These are phyloP conservation scores for Aphrophora alni DNA, from an alignment of 2,888 invertebrate genomes.

Conservation along the genomic window DNA sequence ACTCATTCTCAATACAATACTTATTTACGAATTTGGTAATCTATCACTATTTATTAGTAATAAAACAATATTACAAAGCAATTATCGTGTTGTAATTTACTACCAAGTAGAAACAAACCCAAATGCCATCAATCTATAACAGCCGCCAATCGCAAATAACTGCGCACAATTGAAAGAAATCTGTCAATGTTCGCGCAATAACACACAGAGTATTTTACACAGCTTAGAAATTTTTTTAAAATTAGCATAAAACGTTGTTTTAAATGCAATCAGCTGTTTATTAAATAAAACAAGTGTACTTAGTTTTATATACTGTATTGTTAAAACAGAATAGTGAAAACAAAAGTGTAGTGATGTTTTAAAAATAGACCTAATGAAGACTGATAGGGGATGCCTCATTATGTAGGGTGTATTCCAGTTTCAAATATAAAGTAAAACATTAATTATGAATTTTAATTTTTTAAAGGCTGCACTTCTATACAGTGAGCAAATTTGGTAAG, in stretches of 20 bases:
- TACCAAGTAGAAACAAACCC: neutral
- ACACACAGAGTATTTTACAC: slow-evolving; percentile 33
- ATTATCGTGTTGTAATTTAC: neutral
- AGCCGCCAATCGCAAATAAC: slow-evolving; percentile 38
- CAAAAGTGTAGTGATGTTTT: neutral
- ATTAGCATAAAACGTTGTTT: slow-evolving; percentile 9
- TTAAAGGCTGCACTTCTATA: neutral
- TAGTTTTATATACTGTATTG: neutral
- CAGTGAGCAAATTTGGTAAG: neutral
- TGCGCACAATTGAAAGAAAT: slow-evolving; percentile 36
- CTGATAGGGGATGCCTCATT: neutral
- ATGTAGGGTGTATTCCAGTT: neutral
- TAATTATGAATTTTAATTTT: neutral
- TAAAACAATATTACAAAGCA: too few species aligned
- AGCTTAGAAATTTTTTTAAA: neutral
- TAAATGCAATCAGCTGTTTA: neutral
- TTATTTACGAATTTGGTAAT: too few species aligned
- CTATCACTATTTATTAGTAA: too few species aligned
- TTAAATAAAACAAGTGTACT: slow-evolving; percentile 6
- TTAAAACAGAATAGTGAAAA: neutral
- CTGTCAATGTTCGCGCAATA: slow-evolving; percentile 41
- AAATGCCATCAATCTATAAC: slow-evolving; percentile 29
- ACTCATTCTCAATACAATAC: too few species aligned
- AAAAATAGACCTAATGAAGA: neutral
- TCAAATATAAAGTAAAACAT: neutral